phyloP scores from a whole-genome alignment of 2,797 vertebrate species.

The Eidolon dupreanum region DNA sequence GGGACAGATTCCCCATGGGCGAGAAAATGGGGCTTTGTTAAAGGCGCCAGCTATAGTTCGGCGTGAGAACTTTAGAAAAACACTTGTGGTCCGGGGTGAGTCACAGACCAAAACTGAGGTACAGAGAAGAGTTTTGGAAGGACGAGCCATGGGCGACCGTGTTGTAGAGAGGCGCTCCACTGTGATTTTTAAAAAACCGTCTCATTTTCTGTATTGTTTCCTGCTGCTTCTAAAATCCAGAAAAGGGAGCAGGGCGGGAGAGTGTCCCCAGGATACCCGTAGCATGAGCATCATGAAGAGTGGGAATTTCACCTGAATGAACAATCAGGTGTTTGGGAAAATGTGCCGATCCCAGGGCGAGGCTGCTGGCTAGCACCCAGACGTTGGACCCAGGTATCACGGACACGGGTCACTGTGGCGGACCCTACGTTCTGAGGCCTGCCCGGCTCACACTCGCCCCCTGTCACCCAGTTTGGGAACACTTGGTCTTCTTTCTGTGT shows the following conservation, averaged over 20 bases:
- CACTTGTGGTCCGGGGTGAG: not conserved
- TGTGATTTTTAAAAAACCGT: not conserved
- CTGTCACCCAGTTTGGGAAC: rapidly evolving
- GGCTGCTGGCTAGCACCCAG: not conserved
- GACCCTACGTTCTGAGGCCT: rapidly evolving
- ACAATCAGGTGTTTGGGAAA: not conserved
- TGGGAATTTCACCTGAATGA: not conserved
- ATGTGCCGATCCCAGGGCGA: rapidly evolving
- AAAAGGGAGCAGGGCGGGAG: not conserved
- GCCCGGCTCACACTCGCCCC: rapidly evolving
- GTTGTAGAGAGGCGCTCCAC: rapidly evolving
- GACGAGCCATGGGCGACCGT: rapidly evolving
- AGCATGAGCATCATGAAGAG: not conserved
- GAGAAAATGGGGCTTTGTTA: slow-evolving; percentile 11
- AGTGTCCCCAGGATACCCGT: not conserved
- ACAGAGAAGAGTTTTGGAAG: not conserved
- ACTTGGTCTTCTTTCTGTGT: not conserved
- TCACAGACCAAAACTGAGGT: not conserved
- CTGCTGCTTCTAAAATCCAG: not conserved
- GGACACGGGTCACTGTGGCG: rapidly evolving
- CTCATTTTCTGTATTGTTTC: not conserved
- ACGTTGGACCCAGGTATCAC: not conserved
- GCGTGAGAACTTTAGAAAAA: not conserved
- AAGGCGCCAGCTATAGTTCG: not conserved
- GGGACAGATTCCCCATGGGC: not conserved